Conservation (phyloP, 2,888 invertebrate species). For the Orchesella flavescens region DNA sequence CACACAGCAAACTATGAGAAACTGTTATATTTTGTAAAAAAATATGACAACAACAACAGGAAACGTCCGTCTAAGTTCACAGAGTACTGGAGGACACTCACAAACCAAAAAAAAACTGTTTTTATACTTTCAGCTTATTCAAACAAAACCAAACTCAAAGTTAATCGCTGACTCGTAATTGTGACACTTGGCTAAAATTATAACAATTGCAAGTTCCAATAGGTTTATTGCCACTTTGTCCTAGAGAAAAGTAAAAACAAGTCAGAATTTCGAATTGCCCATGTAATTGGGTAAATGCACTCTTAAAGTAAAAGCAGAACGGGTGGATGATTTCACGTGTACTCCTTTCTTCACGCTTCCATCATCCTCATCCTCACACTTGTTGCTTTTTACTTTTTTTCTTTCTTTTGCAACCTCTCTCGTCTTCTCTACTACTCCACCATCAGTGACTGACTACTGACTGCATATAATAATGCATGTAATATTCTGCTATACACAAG, state of each 20-base stretch:
- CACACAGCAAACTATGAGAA: too few species aligned
- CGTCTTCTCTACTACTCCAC: background rate
- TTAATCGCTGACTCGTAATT: background rate
- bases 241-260: too few species aligned
- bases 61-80: slow-evolving; percentile 27
- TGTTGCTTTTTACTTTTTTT: slow-evolving; percentile 10
- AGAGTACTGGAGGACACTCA: slow-evolving; percentile 40
- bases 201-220: background rate
- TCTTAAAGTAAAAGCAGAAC: background rate
- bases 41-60: slow-evolving; percentile 15
- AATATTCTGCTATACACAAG: too few species aligned
- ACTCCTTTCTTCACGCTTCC: background rate
- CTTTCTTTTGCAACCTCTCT: slow-evolving; percentile 4
- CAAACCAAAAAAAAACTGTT: slow-evolving; percentile 7
- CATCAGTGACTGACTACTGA: slow-evolving; percentile 10
- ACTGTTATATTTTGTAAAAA: background rate
- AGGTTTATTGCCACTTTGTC: too few species aligned
- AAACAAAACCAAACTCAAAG: too few species aligned
- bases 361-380: background rate
- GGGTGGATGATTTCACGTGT: slow-evolving; percentile 46
- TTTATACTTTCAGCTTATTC: background rate
- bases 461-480: background rate
- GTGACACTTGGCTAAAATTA: background rate
- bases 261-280: slow-evolving; percentile 14
- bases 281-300: background rate